phyloP scores from a whole-genome alignment of 2,888 invertebrate species.

The Cephus pygmeus region DNA sequence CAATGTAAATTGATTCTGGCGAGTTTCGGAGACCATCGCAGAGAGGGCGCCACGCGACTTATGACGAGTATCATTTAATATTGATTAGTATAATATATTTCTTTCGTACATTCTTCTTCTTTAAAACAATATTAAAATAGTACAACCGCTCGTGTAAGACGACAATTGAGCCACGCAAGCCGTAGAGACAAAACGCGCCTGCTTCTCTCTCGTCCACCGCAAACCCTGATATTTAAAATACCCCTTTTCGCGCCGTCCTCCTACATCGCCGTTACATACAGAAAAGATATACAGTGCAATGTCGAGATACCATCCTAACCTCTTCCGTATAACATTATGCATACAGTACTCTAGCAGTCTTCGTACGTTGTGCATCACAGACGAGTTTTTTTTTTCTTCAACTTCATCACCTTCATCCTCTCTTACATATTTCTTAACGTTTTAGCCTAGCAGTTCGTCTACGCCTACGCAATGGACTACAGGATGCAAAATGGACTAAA shows the following conservation, averaged over 20 bases:
- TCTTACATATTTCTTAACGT: not conserved
- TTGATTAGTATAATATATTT: not conserved
- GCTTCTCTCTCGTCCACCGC: not conserved
- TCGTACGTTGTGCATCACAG: slow-evolving; percentile 8
- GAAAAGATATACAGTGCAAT: not conserved
- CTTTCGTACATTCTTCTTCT: not conserved
- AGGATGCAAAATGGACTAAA: not conserved
- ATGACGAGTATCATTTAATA: not conserved
- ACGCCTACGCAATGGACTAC: not conserved
- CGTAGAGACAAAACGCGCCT: not conserved
- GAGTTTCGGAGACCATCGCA: not conserved
- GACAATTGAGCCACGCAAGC: not conserved
- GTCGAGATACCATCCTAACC: slow-evolving; percentile 5
- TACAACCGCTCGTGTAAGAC: not conserved
- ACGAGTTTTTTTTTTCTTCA: not conserved
- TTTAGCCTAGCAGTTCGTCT: not conserved
- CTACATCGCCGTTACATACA: not conserved
- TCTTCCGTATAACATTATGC: slow-evolving; percentile 6
- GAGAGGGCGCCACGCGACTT: not conserved
- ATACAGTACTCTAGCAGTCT: slow-evolving; percentile 7
- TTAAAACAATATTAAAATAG: not conserved
- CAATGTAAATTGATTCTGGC: not conserved
- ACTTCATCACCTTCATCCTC: not conserved
- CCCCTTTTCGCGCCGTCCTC: not conserved
- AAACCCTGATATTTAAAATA: not conserved